Conservation (phyloP, 1,140 invertebrate genomes). For the Bombus confusus region DNA sequence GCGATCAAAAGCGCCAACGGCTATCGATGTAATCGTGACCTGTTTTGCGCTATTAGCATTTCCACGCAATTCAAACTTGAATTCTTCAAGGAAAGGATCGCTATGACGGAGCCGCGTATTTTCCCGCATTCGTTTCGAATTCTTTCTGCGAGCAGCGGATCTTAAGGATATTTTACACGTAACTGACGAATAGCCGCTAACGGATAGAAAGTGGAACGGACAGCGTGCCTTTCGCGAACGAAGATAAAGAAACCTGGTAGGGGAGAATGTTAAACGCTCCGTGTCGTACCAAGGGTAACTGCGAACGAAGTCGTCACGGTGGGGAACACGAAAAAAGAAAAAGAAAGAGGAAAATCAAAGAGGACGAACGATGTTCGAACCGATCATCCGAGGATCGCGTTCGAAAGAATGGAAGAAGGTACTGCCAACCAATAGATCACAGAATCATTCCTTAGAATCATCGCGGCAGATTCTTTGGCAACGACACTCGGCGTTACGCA, state of each 20-base stretch:
- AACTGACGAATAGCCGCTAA: neutral
- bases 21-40: neutral
- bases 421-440: neutral
- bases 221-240: no score
- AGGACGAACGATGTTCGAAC: neutral
- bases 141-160: neutral
- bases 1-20: constrained; percentile 9
- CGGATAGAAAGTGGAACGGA: neutral
- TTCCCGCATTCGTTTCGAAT: neutral
- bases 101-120: neutral
- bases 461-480: constrained; percentile 41
- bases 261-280: no score
- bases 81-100: neutral
- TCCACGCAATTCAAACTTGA: neutral
- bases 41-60: neutral
- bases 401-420: neutral
- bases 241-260: neutral
- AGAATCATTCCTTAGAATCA: constrained; percentile 32
- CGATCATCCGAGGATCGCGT: neutral
- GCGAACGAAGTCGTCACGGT: no score
- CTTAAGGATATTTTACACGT: neutral
- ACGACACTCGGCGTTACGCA: constrained; percentile 14
- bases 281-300: no score
- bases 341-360: neutral
- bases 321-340: no score